phyloP scores from a whole-genome alignment of 2,888 invertebrate species.

The Thereva nobilitata region DNA sequence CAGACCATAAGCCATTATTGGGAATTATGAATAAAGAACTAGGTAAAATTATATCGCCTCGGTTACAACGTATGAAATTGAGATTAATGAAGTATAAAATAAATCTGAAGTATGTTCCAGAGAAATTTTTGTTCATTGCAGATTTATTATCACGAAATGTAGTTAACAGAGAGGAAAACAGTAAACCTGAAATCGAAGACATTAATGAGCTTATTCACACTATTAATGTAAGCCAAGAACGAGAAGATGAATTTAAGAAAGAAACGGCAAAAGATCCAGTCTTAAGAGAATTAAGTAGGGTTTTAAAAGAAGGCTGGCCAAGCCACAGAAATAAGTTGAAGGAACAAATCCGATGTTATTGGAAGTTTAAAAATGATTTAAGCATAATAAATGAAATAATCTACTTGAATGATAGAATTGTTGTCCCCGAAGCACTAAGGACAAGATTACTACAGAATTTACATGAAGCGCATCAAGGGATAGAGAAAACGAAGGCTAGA shows the following conservation, averaged over 20 bases:
- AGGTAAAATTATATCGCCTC: conserved; percentile 37
- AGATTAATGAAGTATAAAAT: conserved; percentile 40
- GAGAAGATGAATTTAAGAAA: background rate
- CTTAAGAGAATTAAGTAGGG: background rate
- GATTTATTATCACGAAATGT: conserved; percentile 61
- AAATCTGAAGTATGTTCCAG: conserved; percentile 39
- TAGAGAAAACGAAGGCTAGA: conserved; percentile 42
- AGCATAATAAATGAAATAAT: conserved; percentile 40
- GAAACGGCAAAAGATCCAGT: background rate
- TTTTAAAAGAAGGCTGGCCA: conserved; percentile 40
- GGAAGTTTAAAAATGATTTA: conserved; percentile 41
- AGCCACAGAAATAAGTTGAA: conserved; percentile 24
- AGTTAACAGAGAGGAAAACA: conserved; percentile 8
- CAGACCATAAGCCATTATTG: conserved; percentile 38
- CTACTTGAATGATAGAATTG: conserved; percentile 43
- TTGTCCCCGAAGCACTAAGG: conserved; percentile 42
- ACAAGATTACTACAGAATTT: conserved; percentile 41
- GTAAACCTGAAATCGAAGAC: background rate
- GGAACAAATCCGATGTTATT: conserved; percentile 39
- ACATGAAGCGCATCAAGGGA: conserved; percentile 44
- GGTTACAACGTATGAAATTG: conserved; percentile 41
- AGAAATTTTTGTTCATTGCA: conserved; percentile 39
- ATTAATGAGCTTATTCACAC: conserved; percentile 33
- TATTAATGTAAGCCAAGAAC: conserved; percentile 15
- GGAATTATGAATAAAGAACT: conserved; percentile 39